Evolutionary conservation across 1,140 invertebrate genomes (phyloP).

Genomic region (Copidosoma floridanum): DNA sequence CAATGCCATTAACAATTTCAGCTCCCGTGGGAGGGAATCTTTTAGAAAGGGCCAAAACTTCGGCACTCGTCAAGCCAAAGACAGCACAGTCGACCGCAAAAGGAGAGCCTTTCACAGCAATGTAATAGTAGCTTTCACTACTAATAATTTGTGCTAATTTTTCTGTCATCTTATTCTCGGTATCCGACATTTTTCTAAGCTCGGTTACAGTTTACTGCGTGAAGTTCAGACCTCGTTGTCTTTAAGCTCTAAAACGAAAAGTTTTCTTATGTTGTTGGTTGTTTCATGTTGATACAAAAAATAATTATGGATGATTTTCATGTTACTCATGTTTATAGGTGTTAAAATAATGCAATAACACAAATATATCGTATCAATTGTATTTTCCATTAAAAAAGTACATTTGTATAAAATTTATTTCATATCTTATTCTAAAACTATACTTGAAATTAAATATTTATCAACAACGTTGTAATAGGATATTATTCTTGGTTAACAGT

Average conservation of each 20-base stretch:
- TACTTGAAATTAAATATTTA: too few relatives aligned
- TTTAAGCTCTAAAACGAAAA: slow-evolving; percentile 50
- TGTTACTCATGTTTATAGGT: background rate
- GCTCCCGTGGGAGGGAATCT: slow-evolving; percentile 64
- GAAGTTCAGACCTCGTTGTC: slow-evolving; percentile 42
- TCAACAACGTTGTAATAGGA: too few relatives aligned
- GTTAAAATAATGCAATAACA: slow-evolving; percentile 15
- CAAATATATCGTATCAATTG: background rate
- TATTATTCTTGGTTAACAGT: too few relatives aligned
- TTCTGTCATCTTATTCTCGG: slow-evolving; percentile 35
- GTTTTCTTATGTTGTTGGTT: slow-evolving; percentile 1
- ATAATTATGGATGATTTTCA: background rate
- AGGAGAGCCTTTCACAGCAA: slow-evolving; percentile 75
- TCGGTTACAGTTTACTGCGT: slow-evolving; percentile 17
- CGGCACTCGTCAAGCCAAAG: slow-evolving; percentile 70
- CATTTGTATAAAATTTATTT: too few relatives aligned
- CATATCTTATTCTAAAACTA: too few relatives aligned
- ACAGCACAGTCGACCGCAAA: slow-evolving; percentile 70
- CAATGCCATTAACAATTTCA: slow-evolving; percentile 69
- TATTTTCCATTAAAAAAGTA: background rate
- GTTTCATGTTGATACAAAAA: background rate
- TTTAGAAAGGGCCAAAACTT: slow-evolving; percentile 65
- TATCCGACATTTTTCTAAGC: slow-evolving; percentile 3
- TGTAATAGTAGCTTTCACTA: slow-evolving; percentile 59
- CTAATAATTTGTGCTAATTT: slow-evolving; percentile 38